A percentile compares a stretch with the other conserved stretches of the same genome.
Conservation (phyloP, 1,140 invertebrate species). For the Anastrepha ludens region DNA sequence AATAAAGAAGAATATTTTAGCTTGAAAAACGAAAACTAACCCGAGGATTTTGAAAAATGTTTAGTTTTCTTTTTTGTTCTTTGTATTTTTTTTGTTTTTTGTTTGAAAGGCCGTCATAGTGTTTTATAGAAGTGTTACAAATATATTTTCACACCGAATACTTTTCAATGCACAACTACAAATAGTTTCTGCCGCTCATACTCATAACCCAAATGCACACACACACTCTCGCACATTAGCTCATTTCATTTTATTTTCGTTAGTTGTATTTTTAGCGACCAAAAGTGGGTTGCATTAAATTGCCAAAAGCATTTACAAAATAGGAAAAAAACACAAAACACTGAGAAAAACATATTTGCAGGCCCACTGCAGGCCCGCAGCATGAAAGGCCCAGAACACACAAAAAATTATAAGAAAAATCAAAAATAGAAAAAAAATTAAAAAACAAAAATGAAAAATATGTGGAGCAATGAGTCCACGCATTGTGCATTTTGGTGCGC, state of each 20-base stretch:
- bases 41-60: too few relatives aligned
- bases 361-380: not conserved
- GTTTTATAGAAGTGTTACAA: too few relatives aligned
- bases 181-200: not conserved
- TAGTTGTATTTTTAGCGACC: constrained; percentile 49
- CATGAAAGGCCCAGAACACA: not conserved
- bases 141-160: not conserved
- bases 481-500: constrained; percentile 48
- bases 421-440: constrained; percentile 37
- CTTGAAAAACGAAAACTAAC: too few relatives aligned
- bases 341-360: constrained; percentile 31
- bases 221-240: not conserved
- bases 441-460: constrained; percentile 8
- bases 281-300: constrained; percentile 51
- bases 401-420: constrained; percentile 35
- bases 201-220: not conserved
- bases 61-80: too few relatives aligned
- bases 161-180: not conserved
- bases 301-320: constrained; percentile 16
- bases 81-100: too few relatives aligned
- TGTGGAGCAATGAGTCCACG: constrained; percentile 46
- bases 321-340: not conserved
- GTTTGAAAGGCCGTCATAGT: too few relatives aligned
- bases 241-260: not conserved
- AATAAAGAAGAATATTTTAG: too few relatives aligned